Conservation (phyloP, 1,140 invertebrate species). For the Bombus waltoni region DNA sequence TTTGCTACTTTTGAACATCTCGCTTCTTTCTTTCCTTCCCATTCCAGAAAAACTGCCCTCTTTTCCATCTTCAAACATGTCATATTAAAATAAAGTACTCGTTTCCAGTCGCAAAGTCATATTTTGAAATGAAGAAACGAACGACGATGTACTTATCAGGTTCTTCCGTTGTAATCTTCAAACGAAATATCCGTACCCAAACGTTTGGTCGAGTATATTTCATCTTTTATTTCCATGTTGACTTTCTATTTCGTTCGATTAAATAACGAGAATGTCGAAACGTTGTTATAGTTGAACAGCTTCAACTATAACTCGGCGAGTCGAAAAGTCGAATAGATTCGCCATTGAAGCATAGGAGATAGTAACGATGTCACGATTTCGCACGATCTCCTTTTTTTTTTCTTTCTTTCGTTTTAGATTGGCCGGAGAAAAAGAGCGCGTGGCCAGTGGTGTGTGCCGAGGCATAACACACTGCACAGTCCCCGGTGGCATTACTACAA, state of each 20-base stretch:
- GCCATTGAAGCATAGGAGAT: conserved; percentile 38
- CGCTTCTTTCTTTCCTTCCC: too few species aligned
- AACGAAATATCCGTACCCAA: neutral
- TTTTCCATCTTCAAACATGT: too few species aligned
- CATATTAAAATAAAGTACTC: too few species aligned
- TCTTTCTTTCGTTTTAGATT: conserved; percentile 50
- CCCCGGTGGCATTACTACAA: conserved; percentile 70
- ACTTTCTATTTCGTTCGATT: neutral
- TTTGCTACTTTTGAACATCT: too few species aligned
- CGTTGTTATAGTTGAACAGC: neutral
- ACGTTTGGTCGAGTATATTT: neutral
- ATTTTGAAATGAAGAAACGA: too few species aligned
- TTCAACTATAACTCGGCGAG: too few species aligned
- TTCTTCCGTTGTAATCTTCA: neutral
- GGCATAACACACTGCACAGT: conserved; percentile 75
- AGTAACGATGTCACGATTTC: conserved; percentile 78
- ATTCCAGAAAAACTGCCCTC: too few species aligned
- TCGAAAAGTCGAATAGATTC: conserved; percentile 4
- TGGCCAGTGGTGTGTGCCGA: conserved; percentile 77
- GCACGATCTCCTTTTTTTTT: conserved; percentile 67
- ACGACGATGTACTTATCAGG: too few species aligned
- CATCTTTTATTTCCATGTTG: neutral
- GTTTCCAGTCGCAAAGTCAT: too few species aligned
- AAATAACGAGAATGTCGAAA: neutral
- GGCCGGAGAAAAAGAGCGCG: conserved; percentile 74